Evolutionary conservation across 2,113 vertebrate genomes (phyloP).

Genomic region (Salvator merianae): DNA sequence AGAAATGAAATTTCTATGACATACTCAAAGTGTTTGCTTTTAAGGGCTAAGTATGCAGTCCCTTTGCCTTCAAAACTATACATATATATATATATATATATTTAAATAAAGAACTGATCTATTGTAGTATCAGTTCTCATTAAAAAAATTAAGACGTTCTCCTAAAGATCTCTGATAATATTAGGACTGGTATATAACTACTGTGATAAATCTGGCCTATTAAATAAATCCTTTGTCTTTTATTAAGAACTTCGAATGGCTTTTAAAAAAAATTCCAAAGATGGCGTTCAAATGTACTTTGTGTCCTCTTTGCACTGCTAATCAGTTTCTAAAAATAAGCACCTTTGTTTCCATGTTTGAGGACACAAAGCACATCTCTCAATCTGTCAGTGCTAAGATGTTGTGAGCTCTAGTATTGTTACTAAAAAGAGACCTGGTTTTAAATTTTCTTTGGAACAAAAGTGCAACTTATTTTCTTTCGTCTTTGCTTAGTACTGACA

Average conservation of each 20-base stretch:
- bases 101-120: not conserved
- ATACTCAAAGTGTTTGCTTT: not conserved
- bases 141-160: no score
- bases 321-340: slow-evolving; percentile 24
- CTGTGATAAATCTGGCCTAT: not conserved
- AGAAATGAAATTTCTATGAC: not conserved
- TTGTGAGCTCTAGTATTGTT: not conserved
- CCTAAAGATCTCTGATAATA: not conserved
- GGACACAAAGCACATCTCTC: not conserved
- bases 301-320: not conserved
- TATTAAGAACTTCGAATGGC: not conserved
- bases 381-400: not conserved
- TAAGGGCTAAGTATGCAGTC: not conserved
- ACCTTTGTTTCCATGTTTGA: not conserved
- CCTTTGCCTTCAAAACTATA: not conserved
- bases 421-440: not conserved
- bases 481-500: not conserved
- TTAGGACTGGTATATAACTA: not conserved
- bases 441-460: not conserved
- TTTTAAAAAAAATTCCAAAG: slow-evolving; percentile 6
- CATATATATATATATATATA: not conserved
- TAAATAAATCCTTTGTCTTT: not conserved
- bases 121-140: not conserved
- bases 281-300: slow-evolving; percentile 1
- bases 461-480: not conserved